Evolutionary conservation across 2,888 invertebrate genomes (phyloP).

Genomic region (Chalcosyrphus nemorum): DNA sequence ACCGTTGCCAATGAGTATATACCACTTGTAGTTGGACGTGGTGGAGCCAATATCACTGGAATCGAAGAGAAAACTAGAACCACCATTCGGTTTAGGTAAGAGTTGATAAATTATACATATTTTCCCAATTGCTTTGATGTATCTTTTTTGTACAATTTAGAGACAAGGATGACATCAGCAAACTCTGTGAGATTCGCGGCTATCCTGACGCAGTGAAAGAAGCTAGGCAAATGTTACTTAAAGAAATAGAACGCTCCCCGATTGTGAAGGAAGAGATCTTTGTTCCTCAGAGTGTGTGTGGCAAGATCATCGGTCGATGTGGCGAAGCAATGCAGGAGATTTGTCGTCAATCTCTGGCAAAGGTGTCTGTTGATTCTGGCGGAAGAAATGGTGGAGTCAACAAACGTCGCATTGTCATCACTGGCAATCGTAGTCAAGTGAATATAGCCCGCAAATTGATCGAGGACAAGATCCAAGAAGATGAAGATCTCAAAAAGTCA

Average conservation of each 20-base stretch:
- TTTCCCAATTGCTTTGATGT: not conserved
- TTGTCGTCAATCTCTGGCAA: slow-evolving; percentile 88
- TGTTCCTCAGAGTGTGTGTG: slow-evolving; percentile 87
- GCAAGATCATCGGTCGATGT: slow-evolving; percentile 88
- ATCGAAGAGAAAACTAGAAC: slow-evolving; percentile 90
- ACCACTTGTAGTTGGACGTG: slow-evolving; percentile 88
- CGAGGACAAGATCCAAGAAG: slow-evolving; percentile 86
- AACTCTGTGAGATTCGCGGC: slow-evolving; percentile 89
- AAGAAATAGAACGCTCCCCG: slow-evolving; percentile 86
- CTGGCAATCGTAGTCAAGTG: slow-evolving; percentile 90
- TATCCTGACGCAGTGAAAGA: slow-evolving; percentile 85
- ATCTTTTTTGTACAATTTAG: slow-evolving; percentile 73
- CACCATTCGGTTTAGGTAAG: slow-evolving; percentile 82
- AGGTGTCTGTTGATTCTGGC: slow-evolving; percentile 85
- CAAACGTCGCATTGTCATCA: slow-evolving; percentile 81
- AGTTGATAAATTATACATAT: not conserved
- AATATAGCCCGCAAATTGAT: slow-evolving; percentile 88
- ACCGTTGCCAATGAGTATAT: slow-evolving; percentile 86
- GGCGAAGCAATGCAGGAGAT: slow-evolving; percentile 89
- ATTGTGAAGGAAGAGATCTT: slow-evolving; percentile 86
- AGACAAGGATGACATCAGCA: slow-evolving; percentile 84
- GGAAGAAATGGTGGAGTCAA: slow-evolving; percentile 77
- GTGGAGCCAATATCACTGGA: slow-evolving; percentile 89
- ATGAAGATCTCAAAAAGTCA: slow-evolving; percentile 83
- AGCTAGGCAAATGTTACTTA: slow-evolving; percentile 88